Percentiles rank a stretch among this genome's conserved stretches.
These are phyloP conservation scores for Brachionus calyciflorus DNA, from an alignment of 1,140 invertebrate species.

Conservation along the genomic window DNA sequence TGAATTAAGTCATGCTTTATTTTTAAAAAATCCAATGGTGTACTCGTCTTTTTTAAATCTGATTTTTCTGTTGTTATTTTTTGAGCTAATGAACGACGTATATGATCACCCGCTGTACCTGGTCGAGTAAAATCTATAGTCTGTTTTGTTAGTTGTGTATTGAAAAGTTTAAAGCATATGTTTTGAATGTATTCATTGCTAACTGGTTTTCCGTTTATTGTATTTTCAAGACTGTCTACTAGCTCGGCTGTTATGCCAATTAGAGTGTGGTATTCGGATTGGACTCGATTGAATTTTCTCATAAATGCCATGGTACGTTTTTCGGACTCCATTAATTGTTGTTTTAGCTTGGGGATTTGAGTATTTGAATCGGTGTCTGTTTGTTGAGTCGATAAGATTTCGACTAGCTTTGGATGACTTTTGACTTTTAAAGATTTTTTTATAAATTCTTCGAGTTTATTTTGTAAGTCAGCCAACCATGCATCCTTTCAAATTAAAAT, in stretches of 20 bases:
- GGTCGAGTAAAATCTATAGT: constrained; percentile 58
- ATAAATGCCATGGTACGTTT: constrained; percentile 36
- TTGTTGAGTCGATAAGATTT: constrained; percentile 13
- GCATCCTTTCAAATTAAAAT: background rate
- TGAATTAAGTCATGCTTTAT: constrained; percentile 65
- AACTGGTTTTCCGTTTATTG: constrained; percentile 65
- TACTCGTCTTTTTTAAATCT: constrained; percentile 13
- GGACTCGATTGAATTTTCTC: constrained; percentile 44
- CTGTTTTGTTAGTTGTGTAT: constrained; percentile 53
- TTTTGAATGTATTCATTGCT: constrained; percentile 58
- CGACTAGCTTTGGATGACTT: constrained; percentile 2
- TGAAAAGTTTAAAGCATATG: constrained; percentile 57
- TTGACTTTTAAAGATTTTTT: background rate
- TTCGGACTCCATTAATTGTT: constrained; percentile 44
- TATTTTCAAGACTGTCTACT: constrained; percentile 65
- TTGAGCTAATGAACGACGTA: constrained; percentile 54
- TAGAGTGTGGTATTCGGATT: constrained; percentile 63
- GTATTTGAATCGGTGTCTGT: background rate
- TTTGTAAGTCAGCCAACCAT: constrained; percentile 51
- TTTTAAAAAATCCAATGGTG: constrained; percentile 63
- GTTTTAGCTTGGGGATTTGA: background rate
- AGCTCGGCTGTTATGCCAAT: constrained; percentile 65
- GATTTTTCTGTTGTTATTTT: constrained; percentile 48
- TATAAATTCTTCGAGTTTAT: constrained; percentile 55
- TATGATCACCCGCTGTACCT: constrained; percentile 58